Base-by-base conservation (phyloP, 2,888 invertebrate species). In the Tortrix viridana region DNA sequence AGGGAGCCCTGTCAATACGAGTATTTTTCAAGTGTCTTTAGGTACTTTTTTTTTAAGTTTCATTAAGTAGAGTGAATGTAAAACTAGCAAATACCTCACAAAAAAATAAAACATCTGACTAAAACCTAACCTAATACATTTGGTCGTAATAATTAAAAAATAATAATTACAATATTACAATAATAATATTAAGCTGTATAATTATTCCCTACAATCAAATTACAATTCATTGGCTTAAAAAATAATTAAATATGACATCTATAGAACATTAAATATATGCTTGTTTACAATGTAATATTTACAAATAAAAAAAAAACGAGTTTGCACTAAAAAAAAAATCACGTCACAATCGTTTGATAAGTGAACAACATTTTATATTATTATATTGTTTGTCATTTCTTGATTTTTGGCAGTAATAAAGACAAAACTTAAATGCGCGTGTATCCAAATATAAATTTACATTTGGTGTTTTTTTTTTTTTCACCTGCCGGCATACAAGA, bases 101-200 rank as follows among this genome's bases (percentile, higher is more conserved):
- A 22, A 37, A n/a, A 22, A 38, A 41, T 19, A 62, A 19, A 52
- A 49, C 44, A 57, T 41, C 46, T 56, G 57, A 37, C 47, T 46
- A 52, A 62, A 26, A 50, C 50, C 58, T 59, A 26, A 50, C 50
- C 58, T 59, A 56, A 59, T 56, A 65, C 55, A 65, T 60, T 60
- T 60, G 60, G 60, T 65, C 60, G 22, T 63, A 63, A 64, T 38
- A 64, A 57, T 55, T 57, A 54, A 64, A n/a, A 64, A 64, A 38
- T 64, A 64, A 59, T 64, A 62, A 62, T 62, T 62, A 63, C 57
- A 63, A 53, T 50, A 49, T 56, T 56, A 62, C 61, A 62, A 62
- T 56, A 61, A 16, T 55, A 48, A 60, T 20, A 47, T 38, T 56
- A 62, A 50, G 44, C 43, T 53, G 22, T 56, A 50, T 6, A 50